Conservation (phyloP, 2,888 invertebrate species). For the Girardia tigrina region DNA sequence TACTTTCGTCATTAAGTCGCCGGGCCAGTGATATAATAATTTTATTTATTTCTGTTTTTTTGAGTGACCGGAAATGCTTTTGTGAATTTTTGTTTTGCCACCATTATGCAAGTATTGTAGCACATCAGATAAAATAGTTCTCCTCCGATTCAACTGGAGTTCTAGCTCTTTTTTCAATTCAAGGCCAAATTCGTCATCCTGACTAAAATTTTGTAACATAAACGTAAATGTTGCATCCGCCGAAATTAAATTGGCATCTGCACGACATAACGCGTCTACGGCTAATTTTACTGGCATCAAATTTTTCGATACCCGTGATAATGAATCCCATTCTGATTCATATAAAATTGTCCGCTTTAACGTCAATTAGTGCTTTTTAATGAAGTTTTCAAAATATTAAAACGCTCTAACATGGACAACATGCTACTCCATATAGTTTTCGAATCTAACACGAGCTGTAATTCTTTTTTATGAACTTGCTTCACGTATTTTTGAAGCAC, state of each 20-base stretch:
- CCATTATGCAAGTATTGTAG: background rate
- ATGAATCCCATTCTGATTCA: background rate
- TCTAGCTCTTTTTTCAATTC: background rate
- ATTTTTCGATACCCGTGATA: background rate
- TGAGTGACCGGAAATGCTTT: background rate
- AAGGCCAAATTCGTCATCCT: conserved; percentile 11
- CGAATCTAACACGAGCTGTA: background rate
- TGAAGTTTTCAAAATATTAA: background rate
- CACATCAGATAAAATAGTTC: conserved; percentile 10
- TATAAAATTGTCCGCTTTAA: background rate
- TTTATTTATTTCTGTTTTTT: background rate
- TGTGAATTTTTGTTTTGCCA: background rate
- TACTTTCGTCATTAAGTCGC: background rate
- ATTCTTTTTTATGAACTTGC: background rate
- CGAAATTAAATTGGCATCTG: background rate
- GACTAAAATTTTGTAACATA: background rate
- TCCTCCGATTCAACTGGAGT: conserved; percentile 14
- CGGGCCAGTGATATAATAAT: background rate
- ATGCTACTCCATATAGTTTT: background rate
- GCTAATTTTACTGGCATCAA: conserved; percentile 17
- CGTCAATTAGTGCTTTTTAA: background rate
- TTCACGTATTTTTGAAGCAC: background rate
- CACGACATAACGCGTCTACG: conserved; percentile 5
- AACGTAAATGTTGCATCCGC: background rate
- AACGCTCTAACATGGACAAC: too few relatives aligned